A percentile compares a stretch with the other conserved stretches of the same genome.
These are phyloP conservation scores for Hoplodrina blanda DNA, from an alignment of 2,888 invertebrate genomes.

Conservation along the genomic window DNA sequence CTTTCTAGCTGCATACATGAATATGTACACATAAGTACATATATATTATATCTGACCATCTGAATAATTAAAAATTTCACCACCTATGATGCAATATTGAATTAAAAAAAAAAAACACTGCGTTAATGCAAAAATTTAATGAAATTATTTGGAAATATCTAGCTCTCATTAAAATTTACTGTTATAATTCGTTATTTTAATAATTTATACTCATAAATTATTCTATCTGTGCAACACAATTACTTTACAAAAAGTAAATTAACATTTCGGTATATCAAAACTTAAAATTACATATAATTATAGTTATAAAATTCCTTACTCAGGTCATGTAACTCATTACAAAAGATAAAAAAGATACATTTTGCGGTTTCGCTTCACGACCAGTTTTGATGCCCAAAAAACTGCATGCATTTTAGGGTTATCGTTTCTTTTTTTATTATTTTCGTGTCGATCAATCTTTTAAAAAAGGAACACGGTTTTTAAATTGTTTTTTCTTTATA, in stretches of 20 bases:
- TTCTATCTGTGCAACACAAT: constrained; percentile 10
- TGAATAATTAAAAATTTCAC: not conserved
- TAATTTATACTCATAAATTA: constrained; percentile 24
- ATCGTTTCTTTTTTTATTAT: not conserved
- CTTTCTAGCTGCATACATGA: constrained; percentile 17
- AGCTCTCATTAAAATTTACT: not conserved
- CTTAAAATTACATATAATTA: constrained; percentile 28
- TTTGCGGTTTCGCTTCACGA: constrained; percentile 32
- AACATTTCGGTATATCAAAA: constrained; percentile 7
- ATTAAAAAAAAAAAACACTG: too few species aligned
- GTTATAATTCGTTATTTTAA: not conserved
- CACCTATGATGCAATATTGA: not conserved
- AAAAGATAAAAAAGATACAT: constrained; percentile 20
- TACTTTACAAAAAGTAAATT: constrained; percentile 30
- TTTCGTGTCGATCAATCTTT: not conserved
- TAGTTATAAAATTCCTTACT: constrained; percentile 21
- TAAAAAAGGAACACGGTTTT: not conserved
- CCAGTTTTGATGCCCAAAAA: constrained; percentile 45
- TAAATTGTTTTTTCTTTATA: not conserved
- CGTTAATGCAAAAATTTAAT: too few species aligned
- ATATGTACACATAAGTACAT: not conserved
- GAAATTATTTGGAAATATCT: too few species aligned
- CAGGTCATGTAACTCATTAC: constrained; percentile 35
- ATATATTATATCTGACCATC: too few species aligned
- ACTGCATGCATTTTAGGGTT: constrained; percentile 44